A percentile compares a stretch with the other conserved stretches of the same genome.
phyloP scores from a whole-genome alignment of 2,113 vertebrate genomes.

The Stegastes partitus region DNA sequence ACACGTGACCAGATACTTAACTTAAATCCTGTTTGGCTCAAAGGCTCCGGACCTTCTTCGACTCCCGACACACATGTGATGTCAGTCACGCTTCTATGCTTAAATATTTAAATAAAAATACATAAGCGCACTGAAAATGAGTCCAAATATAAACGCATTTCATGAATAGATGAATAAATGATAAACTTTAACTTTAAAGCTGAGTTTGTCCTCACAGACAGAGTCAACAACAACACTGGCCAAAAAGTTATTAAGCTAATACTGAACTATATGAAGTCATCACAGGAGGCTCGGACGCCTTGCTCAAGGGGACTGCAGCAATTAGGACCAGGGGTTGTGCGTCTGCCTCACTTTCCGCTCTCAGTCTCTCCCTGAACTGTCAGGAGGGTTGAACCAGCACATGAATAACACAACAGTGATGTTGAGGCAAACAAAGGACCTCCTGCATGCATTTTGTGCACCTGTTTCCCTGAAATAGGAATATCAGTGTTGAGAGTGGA shows the following conservation, averaged over 20 bases:
- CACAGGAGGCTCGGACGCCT: slow-evolving; percentile 2
- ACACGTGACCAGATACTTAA: too few relatives aligned
- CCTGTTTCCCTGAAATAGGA: slow-evolving; percentile 62
- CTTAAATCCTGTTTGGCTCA: too few relatives aligned
- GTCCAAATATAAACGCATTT: too few relatives aligned
- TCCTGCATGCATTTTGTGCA: slow-evolving; percentile 53
- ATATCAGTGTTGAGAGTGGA: slow-evolving; percentile 37
- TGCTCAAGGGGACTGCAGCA: slow-evolving; percentile 44
- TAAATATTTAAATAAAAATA: too few relatives aligned
- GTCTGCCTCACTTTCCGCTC: slow-evolving; percentile 14
- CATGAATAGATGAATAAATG: neutral
- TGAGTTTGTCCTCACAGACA: neutral
- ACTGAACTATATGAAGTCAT: slow-evolving; percentile 16
- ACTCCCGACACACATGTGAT: too few relatives aligned
- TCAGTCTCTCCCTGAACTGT: slow-evolving; percentile 3
- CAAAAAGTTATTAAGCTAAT: slow-evolving; percentile 11
- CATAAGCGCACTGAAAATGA: too few relatives aligned
- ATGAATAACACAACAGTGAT: slow-evolving; percentile 48
- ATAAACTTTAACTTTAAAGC: neutral
- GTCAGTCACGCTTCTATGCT: too few relatives aligned
- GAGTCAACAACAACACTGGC: slow-evolving; percentile 3
- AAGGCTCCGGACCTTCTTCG: too few relatives aligned
- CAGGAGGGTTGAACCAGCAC: slow-evolving; percentile 38
- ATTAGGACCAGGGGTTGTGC: neutral
- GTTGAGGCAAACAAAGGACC: slow-evolving; percentile 48